These are phyloP conservation scores for Gavia stellata DNA, from an alignment of 2,113 vertebrate species.

Conservation along the genomic window DNA sequence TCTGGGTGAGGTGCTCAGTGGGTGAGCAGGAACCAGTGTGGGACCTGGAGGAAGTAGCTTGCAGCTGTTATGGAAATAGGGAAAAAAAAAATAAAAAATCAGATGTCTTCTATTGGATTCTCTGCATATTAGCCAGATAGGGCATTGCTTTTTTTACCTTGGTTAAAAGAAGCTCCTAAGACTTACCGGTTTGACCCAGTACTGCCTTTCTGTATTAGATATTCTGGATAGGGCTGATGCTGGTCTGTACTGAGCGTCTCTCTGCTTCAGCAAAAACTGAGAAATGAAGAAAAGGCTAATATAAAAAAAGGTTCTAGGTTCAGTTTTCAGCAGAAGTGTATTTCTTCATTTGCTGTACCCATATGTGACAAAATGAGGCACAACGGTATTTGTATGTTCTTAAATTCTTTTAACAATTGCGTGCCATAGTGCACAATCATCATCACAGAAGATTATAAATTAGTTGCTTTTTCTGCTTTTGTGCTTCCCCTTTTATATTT, in stretches of 20 bases:
- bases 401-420: constrained; percentile 19
- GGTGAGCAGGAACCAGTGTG: background rate
- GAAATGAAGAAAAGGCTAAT: background rate
- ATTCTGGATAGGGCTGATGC: background rate
- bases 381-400: background rate
- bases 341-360: background rate
- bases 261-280: background rate
- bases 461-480: constrained; percentile 18
- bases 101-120: rapidly evolving
- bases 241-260: background rate
- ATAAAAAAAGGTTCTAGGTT: background rate
- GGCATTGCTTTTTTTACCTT: background rate
- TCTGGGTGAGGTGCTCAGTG: background rate
- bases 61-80: background rate
- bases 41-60: background rate
- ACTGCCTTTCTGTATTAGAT: background rate
- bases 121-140: background rate
- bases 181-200: background rate
- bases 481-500: background rate
- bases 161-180: background rate
- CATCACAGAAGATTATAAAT: constrained; percentile 25
- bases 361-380: constrained; percentile 20
- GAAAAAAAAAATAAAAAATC: background rate
- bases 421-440: background rate
- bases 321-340: background rate